Evolutionary conservation across 2,797 vertebrate species (phyloP).

Genomic region (Coregonus ussuriensis): DNA sequence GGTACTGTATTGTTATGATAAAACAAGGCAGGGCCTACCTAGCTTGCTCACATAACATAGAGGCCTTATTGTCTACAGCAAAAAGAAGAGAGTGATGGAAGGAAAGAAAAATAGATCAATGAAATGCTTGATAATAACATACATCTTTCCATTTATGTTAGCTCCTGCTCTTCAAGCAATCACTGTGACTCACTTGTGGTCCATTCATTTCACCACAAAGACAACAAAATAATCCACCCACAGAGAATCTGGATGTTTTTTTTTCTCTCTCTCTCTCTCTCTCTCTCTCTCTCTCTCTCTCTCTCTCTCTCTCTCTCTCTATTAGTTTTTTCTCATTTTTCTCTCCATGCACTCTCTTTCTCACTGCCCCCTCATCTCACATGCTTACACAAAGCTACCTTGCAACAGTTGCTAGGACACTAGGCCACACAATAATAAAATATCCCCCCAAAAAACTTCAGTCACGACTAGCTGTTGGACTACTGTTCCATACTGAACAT

Average conservation of each 20-base stretch:
- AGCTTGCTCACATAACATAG: background rate
- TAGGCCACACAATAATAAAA: background rate
- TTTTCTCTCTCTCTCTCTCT: background rate
- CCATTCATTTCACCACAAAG: background rate
- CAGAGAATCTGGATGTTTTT: background rate
- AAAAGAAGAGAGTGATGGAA: conserved; percentile 1
- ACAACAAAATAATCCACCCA: background rate
- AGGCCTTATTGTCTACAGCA: background rate
- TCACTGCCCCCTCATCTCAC: too few relatives aligned
- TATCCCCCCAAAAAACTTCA: too few relatives aligned
- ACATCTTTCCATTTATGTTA: background rate
- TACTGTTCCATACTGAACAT: background rate
- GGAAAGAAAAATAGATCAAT: background rate
- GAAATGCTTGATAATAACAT: too few relatives aligned
- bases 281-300: background rate
- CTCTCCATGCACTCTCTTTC: background rate
- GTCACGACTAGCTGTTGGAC: background rate
- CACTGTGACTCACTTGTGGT: background rate
- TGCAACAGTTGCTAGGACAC: background rate
- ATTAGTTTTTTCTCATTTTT: background rate
- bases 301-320: background rate
- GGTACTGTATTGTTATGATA: background rate
- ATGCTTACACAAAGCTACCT: background rate
- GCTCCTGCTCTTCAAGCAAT: background rate
- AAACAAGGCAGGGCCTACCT: background rate